These are phyloP conservation scores for Hyperoplus lanceolatus DNA, from an alignment of 2,797 vertebrate species.

Conservation along the genomic window DNA sequence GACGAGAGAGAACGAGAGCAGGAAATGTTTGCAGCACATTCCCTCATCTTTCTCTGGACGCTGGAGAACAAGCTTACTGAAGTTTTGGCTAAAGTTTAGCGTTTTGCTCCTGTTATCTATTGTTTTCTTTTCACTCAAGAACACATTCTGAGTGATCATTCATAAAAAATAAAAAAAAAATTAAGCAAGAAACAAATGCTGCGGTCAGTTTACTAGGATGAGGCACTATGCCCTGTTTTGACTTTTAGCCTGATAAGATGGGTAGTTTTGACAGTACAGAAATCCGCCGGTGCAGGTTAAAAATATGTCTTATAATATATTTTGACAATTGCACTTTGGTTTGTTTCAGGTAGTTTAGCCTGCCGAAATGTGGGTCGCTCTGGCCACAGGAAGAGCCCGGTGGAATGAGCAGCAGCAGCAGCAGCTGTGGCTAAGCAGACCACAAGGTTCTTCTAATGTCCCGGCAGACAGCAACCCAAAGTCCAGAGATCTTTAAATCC, in stretches of 20 bases:
- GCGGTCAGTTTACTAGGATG: constrained; percentile 7
- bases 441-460: constrained; percentile 52
- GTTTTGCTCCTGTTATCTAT: constrained; percentile 6
- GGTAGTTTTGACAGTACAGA: neutral
- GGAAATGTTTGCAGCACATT: constrained; percentile 21
- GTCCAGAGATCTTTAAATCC: constrained; percentile 56
- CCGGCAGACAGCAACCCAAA: constrained; percentile 54
- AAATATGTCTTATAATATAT: constrained; percentile 2
- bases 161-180: too few relatives aligned
- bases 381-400: constrained; percentile 89
- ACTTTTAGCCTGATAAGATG: neutral
- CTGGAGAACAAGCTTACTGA: neutral
- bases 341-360: constrained; percentile 89
- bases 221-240: neutral
- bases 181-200: neutral
- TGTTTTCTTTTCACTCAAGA: constrained; percentile 18
- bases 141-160: constrained; percentile 1
- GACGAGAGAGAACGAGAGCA: constrained; percentile 22
- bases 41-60: constrained; percentile 13
- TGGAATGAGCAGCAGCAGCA: constrained; percentile 83
- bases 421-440: constrained; percentile 49
- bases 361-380: constrained; percentile 89
- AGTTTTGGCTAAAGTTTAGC: constrained; percentile 11
- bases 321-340: constrained; percentile 35
- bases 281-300: neutral